Base-by-base conservation (phyloP, 1,140 invertebrate genomes). In the Stegodyphus dumicola region DNA sequence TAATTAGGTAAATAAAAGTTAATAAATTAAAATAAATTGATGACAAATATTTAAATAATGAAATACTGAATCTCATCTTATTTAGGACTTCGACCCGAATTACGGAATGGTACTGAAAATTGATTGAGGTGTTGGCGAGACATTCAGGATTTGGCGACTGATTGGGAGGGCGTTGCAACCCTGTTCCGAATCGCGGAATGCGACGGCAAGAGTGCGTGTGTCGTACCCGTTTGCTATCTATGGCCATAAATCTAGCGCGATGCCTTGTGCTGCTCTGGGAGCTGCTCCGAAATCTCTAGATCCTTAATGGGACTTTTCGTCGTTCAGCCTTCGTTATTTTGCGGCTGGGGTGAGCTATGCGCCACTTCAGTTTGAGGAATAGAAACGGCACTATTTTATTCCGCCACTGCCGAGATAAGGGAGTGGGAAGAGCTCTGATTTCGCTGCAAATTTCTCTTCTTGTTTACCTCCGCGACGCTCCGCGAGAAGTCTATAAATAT, bases 381-480 rank as follows among this genome's bases (percentile, higher is more conserved):
- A 77, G 76, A 54, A 51, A 53, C 11, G 53, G 54, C 73, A 75
- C 76, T 77, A 77, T 77, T 77, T 77, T 77, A 77, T 77, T 67
- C 76, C 74, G 33, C 74, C 74, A 13, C 7, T 52, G 53, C 53
- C 13, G 54, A 48, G 17, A 49, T 33, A 66, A 53, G 51, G 51
- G 60, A 76, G 54, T 64, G 74, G 56, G 56, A 76, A 76, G 74
- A 76, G 76, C 49, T 77, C 76, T 67, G 65, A 77, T 77, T 77
- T 67, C 76, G 64, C 76, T 77, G 76, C 76, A 77, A 77, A 77
- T 77, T 77, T 77, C 48, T 49, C 49, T 77, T 77, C 76, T 77
- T 77, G 76, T 77, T 77, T 77, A 77, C 76, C 76, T 77, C 76
- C 76, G 49, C 76, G 60, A 51, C 60, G 60, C 51, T 67, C n/a